These are phyloP conservation scores for Lucifuga dentata DNA, from an alignment of 2,113 vertebrate species.

Conservation along the genomic window DNA sequence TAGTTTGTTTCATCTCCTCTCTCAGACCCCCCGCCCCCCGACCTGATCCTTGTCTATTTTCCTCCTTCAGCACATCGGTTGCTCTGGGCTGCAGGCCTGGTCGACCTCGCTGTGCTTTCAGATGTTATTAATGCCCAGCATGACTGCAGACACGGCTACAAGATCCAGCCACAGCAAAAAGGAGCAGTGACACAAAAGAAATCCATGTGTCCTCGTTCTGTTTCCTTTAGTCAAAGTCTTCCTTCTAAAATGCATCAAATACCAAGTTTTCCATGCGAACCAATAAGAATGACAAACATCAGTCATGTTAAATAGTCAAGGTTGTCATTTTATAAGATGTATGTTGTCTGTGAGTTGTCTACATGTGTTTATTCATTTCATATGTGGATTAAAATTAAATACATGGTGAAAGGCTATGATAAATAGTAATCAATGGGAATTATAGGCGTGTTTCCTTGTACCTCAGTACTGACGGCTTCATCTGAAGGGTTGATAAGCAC, in stretches of 20 bases:
- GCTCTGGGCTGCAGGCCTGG: constrained; percentile 58
- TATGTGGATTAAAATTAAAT: no score
- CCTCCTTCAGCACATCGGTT: constrained; percentile 56
- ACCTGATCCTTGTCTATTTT: constrained; percentile 15
- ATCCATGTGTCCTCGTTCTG: constrained; percentile 7
- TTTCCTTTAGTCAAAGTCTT: background rate
- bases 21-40: background rate
- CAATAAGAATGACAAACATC: background rate
- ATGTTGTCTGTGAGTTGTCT: background rate
- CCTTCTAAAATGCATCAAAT: background rate
- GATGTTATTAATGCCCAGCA: constrained; percentile 71
- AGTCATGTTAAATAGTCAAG: no score
- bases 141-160: constrained; percentile 49
- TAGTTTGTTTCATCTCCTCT: constrained; percentile 15
- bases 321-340: no score
- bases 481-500: constrained; percentile 98
- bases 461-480: constrained; percentile 96
- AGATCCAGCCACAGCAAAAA: constrained; percentile 16
- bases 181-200: constrained; percentile 26
- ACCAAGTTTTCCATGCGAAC: background rate
- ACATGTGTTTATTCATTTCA: no score
- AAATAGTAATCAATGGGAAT: no score
- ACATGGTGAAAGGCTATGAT: no score
- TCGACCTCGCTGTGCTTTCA: constrained; percentile 54
- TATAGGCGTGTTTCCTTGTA: constrained; percentile 53